phyloP scores from a whole-genome alignment of 2,113 vertebrate genomes.

The Chiloscyllium plagiosum region DNA sequence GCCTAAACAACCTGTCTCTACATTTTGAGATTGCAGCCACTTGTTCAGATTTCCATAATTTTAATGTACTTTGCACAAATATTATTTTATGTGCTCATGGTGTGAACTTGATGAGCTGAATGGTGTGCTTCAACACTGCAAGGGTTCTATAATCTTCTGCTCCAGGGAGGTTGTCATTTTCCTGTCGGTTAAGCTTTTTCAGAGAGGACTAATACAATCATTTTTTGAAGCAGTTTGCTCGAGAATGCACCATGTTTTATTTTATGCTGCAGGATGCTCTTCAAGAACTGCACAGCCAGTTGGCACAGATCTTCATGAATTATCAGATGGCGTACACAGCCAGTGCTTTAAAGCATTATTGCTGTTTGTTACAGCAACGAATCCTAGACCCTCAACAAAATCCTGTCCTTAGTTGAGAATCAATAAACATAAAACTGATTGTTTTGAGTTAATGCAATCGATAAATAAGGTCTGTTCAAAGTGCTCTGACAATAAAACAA shows the following conservation, averaged over 20 bases:
- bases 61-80: no score
- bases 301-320: background rate
- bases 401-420: background rate
- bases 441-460: background rate
- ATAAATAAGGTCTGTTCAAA: background rate
- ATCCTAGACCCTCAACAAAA: background rate
- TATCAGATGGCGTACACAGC: background rate
- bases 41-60: no score
- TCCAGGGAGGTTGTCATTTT: background rate
- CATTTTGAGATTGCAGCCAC: no score
- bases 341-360: background rate
- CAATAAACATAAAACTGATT: background rate
- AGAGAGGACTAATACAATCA: background rate
- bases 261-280: background rate
- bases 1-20: no score
- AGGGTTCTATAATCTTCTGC: no score
- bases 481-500: background rate
- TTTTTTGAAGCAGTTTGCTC: background rate
- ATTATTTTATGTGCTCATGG: no score
- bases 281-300: background rate
- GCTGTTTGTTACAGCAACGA: background rate
- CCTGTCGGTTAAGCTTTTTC: background rate
- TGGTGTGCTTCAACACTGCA: no score
- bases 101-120: no score
- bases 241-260: background rate